These are phyloP conservation scores for Drosophila novamexicana DNA, from an alignment of 1,140 invertebrate species.

Conservation along the genomic window DNA sequence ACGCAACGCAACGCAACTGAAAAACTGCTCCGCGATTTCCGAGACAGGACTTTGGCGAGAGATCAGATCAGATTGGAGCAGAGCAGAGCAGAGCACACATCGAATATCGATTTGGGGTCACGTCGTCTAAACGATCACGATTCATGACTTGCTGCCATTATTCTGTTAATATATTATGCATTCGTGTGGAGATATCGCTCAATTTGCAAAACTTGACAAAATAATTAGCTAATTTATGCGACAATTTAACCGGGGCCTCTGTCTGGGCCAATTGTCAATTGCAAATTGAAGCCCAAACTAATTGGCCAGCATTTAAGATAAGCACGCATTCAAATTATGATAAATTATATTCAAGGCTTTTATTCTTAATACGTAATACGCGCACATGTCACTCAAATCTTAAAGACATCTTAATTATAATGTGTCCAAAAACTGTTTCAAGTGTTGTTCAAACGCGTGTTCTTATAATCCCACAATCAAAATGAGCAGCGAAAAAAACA, in stretches of 20 bases:
- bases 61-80: not conserved
- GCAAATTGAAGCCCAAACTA: conserved; percentile 34
- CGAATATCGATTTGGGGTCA: conserved; percentile 48
- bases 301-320: conserved; percentile 35
- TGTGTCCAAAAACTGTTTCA: conserved; percentile 32
- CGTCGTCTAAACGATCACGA: conserved; percentile 58
- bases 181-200: conserved; percentile 46
- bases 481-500: not conserved
- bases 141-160: conserved; percentile 53
- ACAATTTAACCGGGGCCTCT: conserved; percentile 16
- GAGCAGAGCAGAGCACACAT: conserved; percentile 1
- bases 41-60: conserved; percentile 39
- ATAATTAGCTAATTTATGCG: conserved; percentile 80
- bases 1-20: conserved; percentile 19
- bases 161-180: conserved; percentile 50
- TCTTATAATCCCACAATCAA: conserved; percentile 16
- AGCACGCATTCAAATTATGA: conserved; percentile 10
- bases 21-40: conserved; percentile 32
- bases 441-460: conserved; percentile 34
- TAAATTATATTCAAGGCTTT: conserved; percentile 24
- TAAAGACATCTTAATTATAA: conserved; percentile 44
- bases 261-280: conserved; percentile 52
- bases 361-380: no score
- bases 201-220: conserved; percentile 67
- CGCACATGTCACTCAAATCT: conserved; percentile 15